phyloP scores from a whole-genome alignment of 2,888 invertebrate genomes.

The Amphipoea oculea region DNA sequence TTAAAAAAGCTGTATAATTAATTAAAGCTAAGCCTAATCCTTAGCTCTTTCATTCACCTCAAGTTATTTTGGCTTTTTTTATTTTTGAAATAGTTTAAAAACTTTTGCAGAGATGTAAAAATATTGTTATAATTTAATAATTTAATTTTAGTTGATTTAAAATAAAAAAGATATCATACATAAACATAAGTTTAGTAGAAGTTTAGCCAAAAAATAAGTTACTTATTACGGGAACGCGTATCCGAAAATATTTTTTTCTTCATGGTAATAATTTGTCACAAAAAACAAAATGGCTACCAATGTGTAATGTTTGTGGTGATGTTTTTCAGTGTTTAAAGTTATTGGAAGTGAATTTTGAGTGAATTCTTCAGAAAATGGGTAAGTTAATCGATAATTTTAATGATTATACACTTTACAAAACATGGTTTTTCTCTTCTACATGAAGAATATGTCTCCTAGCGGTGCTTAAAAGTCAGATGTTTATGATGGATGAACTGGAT shows the following conservation, averaged over 20 bases:
- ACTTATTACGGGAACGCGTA: background rate
- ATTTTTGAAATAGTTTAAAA: background rate
- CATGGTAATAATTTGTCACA: slow-evolving; percentile 27
- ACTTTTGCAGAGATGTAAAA: background rate
- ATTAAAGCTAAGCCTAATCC: no score
- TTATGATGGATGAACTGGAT: slow-evolving; percentile 47
- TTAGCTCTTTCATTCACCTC: background rate
- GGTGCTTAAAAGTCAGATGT: slow-evolving; percentile 60
- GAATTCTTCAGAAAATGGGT: slow-evolving; percentile 81
- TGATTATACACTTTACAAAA: no score
- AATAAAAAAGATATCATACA: no score
- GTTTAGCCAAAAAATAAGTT: background rate
- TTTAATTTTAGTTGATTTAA: background rate
- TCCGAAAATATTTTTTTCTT: background rate
- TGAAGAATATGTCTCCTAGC: slow-evolving; percentile 25
- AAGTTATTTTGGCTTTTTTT: background rate
- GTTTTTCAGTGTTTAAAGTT: slow-evolving; percentile 80
- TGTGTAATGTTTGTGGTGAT: slow-evolving; percentile 85
- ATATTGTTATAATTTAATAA: background rate
- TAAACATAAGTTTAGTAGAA: background rate
- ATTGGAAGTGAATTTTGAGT: slow-evolving; percentile 74
- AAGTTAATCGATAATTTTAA: slow-evolving; percentile 67
- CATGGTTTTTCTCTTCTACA: background rate
- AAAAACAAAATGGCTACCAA: slow-evolving; percentile 83
- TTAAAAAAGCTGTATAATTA: background rate